Conservation (phyloP, 2,888 invertebrate genomes). For the Acanthopleura granulata region DNA sequence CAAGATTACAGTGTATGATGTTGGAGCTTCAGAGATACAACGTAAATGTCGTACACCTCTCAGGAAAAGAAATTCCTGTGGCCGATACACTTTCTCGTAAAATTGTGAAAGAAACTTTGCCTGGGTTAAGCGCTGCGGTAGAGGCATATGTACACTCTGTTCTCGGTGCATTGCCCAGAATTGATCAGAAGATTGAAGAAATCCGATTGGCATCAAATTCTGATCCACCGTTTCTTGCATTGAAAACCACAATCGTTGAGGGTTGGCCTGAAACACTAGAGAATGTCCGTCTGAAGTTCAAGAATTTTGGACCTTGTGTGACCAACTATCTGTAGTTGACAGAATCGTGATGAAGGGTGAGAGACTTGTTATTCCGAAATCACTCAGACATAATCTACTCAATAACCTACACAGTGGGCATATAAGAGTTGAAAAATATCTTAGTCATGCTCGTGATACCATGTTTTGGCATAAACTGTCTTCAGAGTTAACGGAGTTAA, state of each 20-base stretch:
- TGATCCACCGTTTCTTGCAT: background rate
- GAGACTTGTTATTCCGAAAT: background rate
- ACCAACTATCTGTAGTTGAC: constrained; percentile 1
- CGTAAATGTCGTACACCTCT: no score
- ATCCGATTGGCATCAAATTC: background rate
- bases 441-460: background rate
- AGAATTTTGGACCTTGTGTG: background rate
- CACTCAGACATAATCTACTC: background rate
- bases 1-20: no score
- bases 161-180: background rate
- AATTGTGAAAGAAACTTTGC: background rate
- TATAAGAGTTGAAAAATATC: background rate
- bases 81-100: background rate
- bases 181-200: background rate
- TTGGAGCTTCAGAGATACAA: no score
- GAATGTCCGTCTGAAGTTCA: background rate
- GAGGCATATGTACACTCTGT: background rate
- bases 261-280: background rate
- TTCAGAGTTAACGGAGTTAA: background rate
- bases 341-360: background rate
- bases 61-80: no score
- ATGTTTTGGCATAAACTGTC: background rate
- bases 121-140: background rate
- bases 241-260: background rate
- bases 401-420: background rate